Base-by-base conservation (phyloP, 2,797 vertebrate genomes). In the Pelodytes ibericus region DNA sequence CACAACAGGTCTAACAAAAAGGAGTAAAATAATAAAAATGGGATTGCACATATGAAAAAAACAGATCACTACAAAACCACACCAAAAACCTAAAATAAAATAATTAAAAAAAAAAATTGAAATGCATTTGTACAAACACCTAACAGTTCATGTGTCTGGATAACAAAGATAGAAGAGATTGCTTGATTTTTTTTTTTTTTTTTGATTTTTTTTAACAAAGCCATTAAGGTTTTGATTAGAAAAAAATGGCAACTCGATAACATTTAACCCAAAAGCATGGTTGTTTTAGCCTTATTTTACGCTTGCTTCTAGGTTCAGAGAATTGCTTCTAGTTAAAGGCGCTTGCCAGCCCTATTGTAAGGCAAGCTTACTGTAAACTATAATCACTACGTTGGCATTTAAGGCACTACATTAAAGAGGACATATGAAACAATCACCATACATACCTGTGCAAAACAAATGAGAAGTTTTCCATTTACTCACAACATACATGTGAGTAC, bases 391-490 rank as follows among this genome's bases (percentile, higher is more conserved):
- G 81, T 90, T 83, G 88, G 92, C 91, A 90, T 90, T 90, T 93
- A 93, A 93, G 92, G 92, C 92, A 93, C 92, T 93, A 93, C 92
- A 91, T 93, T 89, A 89, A 53, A 89, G 87, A 86, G 84, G 84
- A 87, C 88, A 79, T 73, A 89, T 84, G 85, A 86, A 88, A 92
- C 89, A 88, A 91, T 90, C 90, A 90, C 90, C 92, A 93, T 90
- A 93, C 91, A 93, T 91, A 92, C 92, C 91, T 93, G 92, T 93
- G 92, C 92, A 93, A 93, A 93, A 92, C 91, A 92, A 90, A 86
- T 87, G 87, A 86, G 83, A n/a, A n/a, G 84, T 87, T 87, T 86
- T 56, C 89, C 89, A 88, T 89, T 88, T 85, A 71, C 88, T 87
- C 82, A 88, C 85, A 71, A n/a, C 77, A 85, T 29, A 20, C 20